Base-by-base conservation (phyloP, 2,797 vertebrate species). In the Macropus fuliginosus region DNA sequence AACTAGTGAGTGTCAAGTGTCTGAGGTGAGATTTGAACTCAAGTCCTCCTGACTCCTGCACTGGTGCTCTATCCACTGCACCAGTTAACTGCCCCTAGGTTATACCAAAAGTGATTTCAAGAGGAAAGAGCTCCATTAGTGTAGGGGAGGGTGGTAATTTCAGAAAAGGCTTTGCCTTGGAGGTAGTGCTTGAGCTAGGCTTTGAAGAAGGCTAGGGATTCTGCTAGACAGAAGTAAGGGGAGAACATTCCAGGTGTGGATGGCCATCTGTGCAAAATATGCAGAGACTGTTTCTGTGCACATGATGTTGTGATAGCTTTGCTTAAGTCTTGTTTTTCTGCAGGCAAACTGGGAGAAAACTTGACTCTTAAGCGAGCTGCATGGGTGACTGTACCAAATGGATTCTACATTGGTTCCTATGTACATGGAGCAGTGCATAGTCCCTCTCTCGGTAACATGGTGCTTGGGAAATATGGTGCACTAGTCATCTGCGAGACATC, bases 271-370 rank as follows among this genome's bases (percentile, higher is more conserved):
- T 81, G n/a, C 66, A 81, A 24, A 81, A 40, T 18, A 40, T 24
- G 21, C 8, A 24, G 66, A 24, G n/a, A 81, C 52, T 55, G 0
- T 50, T 34, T 91, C 24, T 90, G 54, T 92, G 90, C 40, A 0
- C 92, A 10, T 57, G 27, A 95, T 31, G 28, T 57, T 1, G 0
- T 92, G 21, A 56, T 62, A 18, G 9, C 52, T 94, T 54, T 40
- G 62, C 29, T 93, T 74, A 87, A 95, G 40, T 94, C 96, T 94
- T 96, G 89, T 57, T 96, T 81, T 96, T 92, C 50, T 74, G 11
- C 93, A 99, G 99, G 99, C 93, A 99, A 99, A 21, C 98, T 99
- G 5, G 99, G 99, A 90, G 99, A 99, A 98, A 99, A 99, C 97
- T 99, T 99, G 98, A 98, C 97, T 1, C 96, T 99, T 95, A 99